Percentiles rank a stretch among this genome's conserved stretches.
These are phyloP conservation scores for Chaenocephalus aceratus DNA, from an alignment of 2,113 vertebrate genomes.

Conservation along the genomic window DNA sequence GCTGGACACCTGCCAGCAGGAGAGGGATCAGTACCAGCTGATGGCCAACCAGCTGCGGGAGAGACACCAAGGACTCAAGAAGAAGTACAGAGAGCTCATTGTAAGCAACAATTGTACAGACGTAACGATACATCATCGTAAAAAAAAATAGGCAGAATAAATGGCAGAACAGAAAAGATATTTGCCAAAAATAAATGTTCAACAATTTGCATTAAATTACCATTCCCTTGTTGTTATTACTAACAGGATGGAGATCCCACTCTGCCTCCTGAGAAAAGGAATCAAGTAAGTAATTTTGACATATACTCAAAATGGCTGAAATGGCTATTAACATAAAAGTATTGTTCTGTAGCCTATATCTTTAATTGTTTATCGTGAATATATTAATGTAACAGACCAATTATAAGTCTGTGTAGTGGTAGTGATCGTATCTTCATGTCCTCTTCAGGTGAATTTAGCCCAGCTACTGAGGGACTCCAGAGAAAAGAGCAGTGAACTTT, in stretches of 20 bases:
- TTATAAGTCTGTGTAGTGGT: not conserved
- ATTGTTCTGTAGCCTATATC: not conserved
- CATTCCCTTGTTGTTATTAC: slow-evolving; percentile 28
- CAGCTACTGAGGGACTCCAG: slow-evolving; percentile 91
- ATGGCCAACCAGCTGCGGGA: slow-evolving; percentile 98
- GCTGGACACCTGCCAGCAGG: slow-evolving; percentile 95
- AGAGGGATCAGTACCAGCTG: slow-evolving; percentile 96
- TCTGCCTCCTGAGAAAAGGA: slow-evolving; percentile 96
- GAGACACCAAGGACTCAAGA: slow-evolving; percentile 94
- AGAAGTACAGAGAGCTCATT: slow-evolving; percentile 94
- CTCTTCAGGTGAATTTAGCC: slow-evolving; percentile 90
- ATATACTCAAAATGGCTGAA: not conserved
- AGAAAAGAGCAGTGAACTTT: slow-evolving; percentile 89
- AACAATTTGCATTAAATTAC: not conserved
- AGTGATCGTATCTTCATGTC: not conserved
- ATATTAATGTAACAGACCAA: not conserved
- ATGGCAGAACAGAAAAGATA: not conserved
- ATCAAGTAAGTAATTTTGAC: slow-evolving; percentile 86
- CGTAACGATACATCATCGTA: not conserved
- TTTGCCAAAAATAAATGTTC: not conserved
- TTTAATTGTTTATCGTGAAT: not conserved
- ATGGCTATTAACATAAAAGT: not conserved
- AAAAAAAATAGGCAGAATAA: not conserved
- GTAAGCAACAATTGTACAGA: slow-evolving; percentile 72
- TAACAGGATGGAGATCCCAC: slow-evolving; percentile 95